Evolutionary conservation across 2,797 vertebrate species (phyloP).

Genomic region (Poliocrania exsul): DNA sequence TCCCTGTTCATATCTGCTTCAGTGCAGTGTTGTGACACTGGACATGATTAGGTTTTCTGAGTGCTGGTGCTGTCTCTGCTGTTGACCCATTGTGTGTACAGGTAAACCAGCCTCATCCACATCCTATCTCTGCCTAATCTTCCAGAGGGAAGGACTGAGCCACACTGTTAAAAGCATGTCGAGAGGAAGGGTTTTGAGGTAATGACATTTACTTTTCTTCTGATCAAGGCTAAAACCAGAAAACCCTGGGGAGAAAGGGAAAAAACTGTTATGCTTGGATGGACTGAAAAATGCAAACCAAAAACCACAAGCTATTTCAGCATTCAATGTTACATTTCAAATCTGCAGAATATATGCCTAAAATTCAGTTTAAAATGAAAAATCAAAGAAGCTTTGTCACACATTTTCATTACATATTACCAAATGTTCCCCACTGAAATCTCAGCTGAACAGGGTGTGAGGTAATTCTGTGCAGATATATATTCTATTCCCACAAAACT

Average conservation of each 20-base stretch:
- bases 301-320: not conserved
- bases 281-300: not conserved
- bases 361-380: not conserved
- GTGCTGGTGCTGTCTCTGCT: not conserved
- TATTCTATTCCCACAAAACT: not conserved
- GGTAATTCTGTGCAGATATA: not conserved
- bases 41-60: not conserved
- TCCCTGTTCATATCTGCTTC: not conserved
- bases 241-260: not conserved
- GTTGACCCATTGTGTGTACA: fast-evolving
- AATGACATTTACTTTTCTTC: not conserved
- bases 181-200: not conserved
- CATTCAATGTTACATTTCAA: not conserved
- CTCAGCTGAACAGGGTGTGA: not conserved
- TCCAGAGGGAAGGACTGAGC: not conserved
- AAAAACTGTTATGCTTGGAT: not conserved
- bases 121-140: not conserved
- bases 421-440: not conserved
- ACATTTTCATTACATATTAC: not conserved
- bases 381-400: not conserved
- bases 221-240: not conserved
- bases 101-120: no score
- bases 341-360: not conserved
- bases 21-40: not conserved
- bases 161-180: not conserved